Evolutionary conservation across 1,140 invertebrate genomes (phyloP).

Genomic region (Holcopasites calliopsidis): DNA sequence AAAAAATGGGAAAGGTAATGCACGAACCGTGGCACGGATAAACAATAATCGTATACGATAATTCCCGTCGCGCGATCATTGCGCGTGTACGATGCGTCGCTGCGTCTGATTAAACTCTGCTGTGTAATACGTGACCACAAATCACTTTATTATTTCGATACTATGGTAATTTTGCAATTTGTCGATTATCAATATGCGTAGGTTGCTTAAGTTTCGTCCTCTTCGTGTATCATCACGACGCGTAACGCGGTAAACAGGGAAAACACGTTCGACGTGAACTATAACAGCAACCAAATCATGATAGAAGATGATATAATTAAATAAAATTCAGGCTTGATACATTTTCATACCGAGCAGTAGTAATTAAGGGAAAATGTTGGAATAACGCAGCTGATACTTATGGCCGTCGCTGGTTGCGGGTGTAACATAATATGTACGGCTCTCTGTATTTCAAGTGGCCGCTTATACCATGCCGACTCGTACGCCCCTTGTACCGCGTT

Average conservation of each 20-base stretch:
- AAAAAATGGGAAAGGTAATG: slow-evolving; percentile 31
- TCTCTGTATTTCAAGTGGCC: slow-evolving; percentile 5
- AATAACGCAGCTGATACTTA: slow-evolving; percentile 44
- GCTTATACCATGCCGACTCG: slow-evolving; percentile 47
- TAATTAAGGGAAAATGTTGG: slow-evolving; percentile 56
- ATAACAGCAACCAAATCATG: background rate
- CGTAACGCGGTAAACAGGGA: slow-evolving; percentile 12
- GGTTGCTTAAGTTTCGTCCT: no score
- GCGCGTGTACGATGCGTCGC: no score
- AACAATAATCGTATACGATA: background rate
- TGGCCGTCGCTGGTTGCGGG: slow-evolving; percentile 34
- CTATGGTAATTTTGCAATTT: no score
- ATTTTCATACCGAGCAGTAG: slow-evolving; percentile 50
- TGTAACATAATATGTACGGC: slow-evolving; percentile 24
- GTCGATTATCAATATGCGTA: no score
- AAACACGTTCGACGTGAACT: slow-evolving; percentile 13
- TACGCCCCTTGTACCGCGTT: slow-evolving; percentile 31
- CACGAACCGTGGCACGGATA: background rate
- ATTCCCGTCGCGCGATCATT: no score
- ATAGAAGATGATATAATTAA: background rate
- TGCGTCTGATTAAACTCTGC: no score
- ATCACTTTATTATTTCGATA: no score
- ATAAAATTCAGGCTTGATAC: no score
- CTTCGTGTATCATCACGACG: background rate
- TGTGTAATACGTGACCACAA: no score